Conservation (phyloP, 2,888 invertebrate species). For the Cataglyphis livida region DNA sequence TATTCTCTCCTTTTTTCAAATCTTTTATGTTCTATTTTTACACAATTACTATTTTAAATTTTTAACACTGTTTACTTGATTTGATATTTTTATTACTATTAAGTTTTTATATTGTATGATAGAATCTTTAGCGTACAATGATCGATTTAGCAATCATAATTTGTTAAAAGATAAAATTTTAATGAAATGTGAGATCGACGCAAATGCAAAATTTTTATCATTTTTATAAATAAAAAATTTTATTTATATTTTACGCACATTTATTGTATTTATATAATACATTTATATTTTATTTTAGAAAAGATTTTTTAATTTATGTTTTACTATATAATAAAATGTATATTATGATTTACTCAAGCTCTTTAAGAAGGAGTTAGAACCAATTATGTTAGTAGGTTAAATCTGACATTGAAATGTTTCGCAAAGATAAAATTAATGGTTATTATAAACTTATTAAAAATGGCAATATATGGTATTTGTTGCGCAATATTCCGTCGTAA, state of each 20-base stretch:
- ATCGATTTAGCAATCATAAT: background rate
- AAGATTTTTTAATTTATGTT: background rate
- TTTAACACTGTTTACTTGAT: background rate
- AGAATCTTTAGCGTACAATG: background rate
- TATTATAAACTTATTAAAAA: constrained; percentile 8
- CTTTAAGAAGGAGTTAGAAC: background rate
- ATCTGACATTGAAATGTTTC: background rate
- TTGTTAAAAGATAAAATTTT: background rate
- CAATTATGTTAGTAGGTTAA: background rate
- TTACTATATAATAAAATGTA: background rate
- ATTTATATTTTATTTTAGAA: background rate
- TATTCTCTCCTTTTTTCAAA: background rate
- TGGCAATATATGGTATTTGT: background rate
- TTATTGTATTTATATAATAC: background rate
- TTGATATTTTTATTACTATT: background rate
- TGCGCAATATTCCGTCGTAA: background rate
- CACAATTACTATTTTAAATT: background rate
- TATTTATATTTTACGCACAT: background rate
- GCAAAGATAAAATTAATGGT: background rate
- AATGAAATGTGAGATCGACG: background rate
- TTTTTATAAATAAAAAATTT: background rate
- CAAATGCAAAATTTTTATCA: background rate
- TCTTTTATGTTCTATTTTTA: background rate
- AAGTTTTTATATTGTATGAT: background rate
- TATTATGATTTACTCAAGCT: background rate